These are phyloP conservation scores for Porites lutea DNA, from an alignment of 64 coral and sea anemone species.

Conservation along the genomic window DNA sequence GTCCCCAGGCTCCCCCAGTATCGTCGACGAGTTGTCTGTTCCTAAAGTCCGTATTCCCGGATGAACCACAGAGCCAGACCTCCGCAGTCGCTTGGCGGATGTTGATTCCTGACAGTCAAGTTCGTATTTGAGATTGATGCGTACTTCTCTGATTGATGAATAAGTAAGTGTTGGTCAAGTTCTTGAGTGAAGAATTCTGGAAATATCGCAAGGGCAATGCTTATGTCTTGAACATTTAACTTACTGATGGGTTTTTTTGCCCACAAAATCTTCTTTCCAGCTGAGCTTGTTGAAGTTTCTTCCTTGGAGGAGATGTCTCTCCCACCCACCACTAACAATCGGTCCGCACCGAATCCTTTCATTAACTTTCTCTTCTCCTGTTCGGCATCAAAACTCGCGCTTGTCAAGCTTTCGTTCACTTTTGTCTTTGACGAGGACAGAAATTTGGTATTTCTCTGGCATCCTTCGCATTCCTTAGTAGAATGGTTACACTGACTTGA, in stretches of 20 bases:
- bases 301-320: neutral
- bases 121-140: neutral
- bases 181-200: constrained; percentile 29
- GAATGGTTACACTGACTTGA: neutral
- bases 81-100: constrained; percentile 8
- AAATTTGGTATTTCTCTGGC: neutral
- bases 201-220: constrained; percentile 11
- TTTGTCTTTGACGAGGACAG: neutral
- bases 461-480: neutral
- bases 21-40: neutral
- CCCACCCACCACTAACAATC: neutral
- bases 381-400: neutral
- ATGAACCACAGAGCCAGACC: constrained; percentile 36
- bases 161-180: neutral
- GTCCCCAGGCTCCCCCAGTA: neutral
- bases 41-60: constrained; percentile 25
- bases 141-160: neutral
- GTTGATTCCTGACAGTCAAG: neutral
- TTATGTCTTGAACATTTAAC: neutral
- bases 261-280: neutral
- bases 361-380: neutral
- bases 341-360: neutral
- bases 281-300: neutral
- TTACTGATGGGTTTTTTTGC: neutral
- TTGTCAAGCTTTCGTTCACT: neutral